Evolutionary conservation across 2,888 invertebrate genomes (phyloP), one percentile per base, ranked within the genome.

Genomic region (Spodoptera exigua): DNA sequence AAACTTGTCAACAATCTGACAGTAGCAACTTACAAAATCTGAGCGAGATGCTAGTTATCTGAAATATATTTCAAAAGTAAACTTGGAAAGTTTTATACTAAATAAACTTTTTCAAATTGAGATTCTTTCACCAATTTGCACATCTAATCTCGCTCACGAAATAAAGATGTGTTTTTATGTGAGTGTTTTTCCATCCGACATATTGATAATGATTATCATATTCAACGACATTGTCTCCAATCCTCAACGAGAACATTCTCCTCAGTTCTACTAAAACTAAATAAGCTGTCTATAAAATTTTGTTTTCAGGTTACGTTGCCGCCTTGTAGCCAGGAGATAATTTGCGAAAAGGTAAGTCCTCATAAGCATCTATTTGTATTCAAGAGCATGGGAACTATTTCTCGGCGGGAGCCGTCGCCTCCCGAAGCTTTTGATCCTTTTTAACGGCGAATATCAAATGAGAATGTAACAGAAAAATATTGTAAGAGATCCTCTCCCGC

Each of bases 271-370:
- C 64, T 52, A 65, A 76, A 82, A 83, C 82, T 81, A 80, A 87
- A 84, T 86, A 86, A 87, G 70, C 81, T 80, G 79, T 80, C 74
- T 82, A 79, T 81, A 81, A 84, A 88, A 87, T 84, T 82, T 88
- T 89, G 84, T 88, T 92, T 87, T 71, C 91, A 93, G 92, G 85
- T 92, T 89, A 80, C 89, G 85, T 87, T 85, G 85, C 89, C 82
- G 86, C 85, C 85, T 87, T 85, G 82, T 84, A 83, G 83, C 81
- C 76, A 82, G 74, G 79, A 87, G 87, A 91, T 92, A 88, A 93
- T 91, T 92, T 91, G 91, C 89, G 83, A 89, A 87, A 89, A 90
- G 91, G 92, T 91, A 89, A 90, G 87, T 84, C 75, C 81, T 82
- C 72, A 70, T 88, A 88, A 86, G 79, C 82, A 78, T 84, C 86